Conservation (phyloP, 1,140 invertebrate species). For the Physella acuta region DNA sequence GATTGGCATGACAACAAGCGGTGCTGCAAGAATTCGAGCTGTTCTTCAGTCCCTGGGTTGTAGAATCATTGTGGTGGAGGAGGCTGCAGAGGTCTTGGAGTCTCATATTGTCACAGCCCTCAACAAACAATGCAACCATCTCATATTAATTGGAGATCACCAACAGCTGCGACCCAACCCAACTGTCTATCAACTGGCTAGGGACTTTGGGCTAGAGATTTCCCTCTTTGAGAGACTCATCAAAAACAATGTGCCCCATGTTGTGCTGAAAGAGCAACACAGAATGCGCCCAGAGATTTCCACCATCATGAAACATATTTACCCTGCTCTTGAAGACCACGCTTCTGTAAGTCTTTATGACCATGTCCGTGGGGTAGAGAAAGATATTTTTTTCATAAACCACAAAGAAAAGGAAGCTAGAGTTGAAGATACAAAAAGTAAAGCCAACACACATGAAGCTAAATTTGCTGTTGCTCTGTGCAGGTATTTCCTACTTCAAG, state of each 20-base stretch:
- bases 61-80: slow-evolving; percentile 50
- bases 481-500: slow-evolving; percentile 56
- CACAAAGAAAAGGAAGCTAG: slow-evolving; percentile 47
- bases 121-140: slow-evolving; percentile 71
- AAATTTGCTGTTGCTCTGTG: slow-evolving; percentile 48
- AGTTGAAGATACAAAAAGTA: slow-evolving; percentile 51
- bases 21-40: slow-evolving; percentile 38
- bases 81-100: slow-evolving; percentile 53
- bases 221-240: slow-evolving; percentile 60
- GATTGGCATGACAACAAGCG: slow-evolving; percentile 53
- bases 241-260: slow-evolving; percentile 51
- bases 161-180: slow-evolving; percentile 61
- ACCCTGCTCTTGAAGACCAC: slow-evolving; percentile 53
- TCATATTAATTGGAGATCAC: slow-evolving; percentile 80
- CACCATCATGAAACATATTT: slow-evolving; percentile 56
- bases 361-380: slow-evolving; percentile 48
- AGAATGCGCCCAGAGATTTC: slow-evolving; percentile 56
- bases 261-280: slow-evolving; percentile 44
- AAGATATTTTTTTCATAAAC: slow-evolving; percentile 57
- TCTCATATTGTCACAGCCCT: slow-evolving; percentile 59
- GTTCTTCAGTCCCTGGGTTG: slow-evolving; percentile 33
- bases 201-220: slow-evolving; percentile 55
- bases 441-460: slow-evolving; percentile 55
- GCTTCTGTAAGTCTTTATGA: slow-evolving; percentile 45
- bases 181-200: slow-evolving; percentile 52